Conservation (phyloP, 2,113 vertebrate species). For the Microtus pennsylvanicus region DNA sequence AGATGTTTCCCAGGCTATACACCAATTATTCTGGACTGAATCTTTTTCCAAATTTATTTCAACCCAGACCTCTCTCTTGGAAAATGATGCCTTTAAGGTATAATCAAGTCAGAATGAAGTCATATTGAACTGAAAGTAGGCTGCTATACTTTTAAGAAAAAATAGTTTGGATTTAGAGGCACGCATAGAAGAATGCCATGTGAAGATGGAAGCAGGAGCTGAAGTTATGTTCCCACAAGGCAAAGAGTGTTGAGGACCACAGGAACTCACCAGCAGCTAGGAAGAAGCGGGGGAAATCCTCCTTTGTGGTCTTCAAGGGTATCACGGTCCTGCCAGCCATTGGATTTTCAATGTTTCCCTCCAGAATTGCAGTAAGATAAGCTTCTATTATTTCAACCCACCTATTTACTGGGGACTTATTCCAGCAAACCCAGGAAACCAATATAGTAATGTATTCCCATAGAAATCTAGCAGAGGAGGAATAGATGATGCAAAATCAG, state of each 20-base stretch:
- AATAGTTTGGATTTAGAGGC: neutral
- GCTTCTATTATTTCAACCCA: neutral
- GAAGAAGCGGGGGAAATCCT: neutral
- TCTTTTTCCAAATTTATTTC: neutral
- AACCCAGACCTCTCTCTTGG: neutral
- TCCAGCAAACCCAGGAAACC: neutral
- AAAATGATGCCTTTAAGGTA: conserved; percentile 28
- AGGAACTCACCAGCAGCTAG: neutral
- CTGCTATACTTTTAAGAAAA: neutral
- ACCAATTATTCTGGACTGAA: neutral
- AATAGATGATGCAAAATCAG: neutral
- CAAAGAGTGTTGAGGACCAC: neutral
- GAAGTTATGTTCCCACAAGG: neutral
- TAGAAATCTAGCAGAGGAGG: neutral
- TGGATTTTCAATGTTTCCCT: neutral
- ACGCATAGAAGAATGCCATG: neutral
- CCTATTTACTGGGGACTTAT: neutral
- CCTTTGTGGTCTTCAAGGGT: neutral
- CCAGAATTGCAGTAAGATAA: neutral
- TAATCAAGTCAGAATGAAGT: conserved; percentile 45
- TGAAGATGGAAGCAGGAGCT: neutral
- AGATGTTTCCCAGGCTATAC: neutral
- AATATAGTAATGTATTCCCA: neutral
- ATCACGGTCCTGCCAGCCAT: neutral
- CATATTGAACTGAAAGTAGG: neutral